A percentile compares a stretch with the other conserved stretches of the same genome.
phyloP scores from a whole-genome alignment of 2,113 vertebrate species.

The Toxotes jaculatrix region DNA sequence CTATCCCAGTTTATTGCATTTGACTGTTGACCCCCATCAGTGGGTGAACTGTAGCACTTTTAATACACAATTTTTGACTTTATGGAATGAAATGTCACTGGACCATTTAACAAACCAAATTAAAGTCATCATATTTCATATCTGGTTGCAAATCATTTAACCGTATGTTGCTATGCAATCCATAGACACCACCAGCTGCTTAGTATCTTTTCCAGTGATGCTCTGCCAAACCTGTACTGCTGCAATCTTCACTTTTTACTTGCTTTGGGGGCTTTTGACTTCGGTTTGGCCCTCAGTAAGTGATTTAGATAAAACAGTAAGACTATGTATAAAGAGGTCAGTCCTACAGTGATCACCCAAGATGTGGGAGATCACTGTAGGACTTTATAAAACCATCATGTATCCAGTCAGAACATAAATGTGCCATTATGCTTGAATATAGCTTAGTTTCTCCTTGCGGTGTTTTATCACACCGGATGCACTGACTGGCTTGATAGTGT shows the following conservation, averaged over 20 bases:
- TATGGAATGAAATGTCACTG: too few species aligned
- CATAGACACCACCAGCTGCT: not conserved
- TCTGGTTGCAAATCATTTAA: not conserved
- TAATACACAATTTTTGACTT: too few species aligned
- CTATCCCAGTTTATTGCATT: not conserved
- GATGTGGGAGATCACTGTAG: not conserved
- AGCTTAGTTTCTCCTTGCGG: not conserved
- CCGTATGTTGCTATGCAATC: not conserved
- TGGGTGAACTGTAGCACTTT: too few species aligned
- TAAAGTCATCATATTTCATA: not conserved
- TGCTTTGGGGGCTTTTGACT: not conserved
- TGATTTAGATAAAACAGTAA: not conserved
- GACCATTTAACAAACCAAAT: not conserved
- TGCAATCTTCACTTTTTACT: not conserved
- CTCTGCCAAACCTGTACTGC: not conserved
- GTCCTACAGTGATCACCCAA: not conserved
- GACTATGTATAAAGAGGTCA: not conserved
- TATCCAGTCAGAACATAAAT: not conserved
- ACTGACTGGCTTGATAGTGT: not conserved
- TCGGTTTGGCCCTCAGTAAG: not conserved
- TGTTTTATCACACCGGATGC: not conserved
- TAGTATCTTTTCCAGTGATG: not conserved
- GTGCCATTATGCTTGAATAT: not conserved
- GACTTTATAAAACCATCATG: not conserved
- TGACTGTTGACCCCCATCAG: slow-evolving; percentile 3